A percentile compares a stretch with the other conserved stretches of the same genome.
These are phyloP conservation scores for Oxycera nigricornis DNA, from an alignment of 2,888 invertebrate species.

Conservation along the genomic window DNA sequence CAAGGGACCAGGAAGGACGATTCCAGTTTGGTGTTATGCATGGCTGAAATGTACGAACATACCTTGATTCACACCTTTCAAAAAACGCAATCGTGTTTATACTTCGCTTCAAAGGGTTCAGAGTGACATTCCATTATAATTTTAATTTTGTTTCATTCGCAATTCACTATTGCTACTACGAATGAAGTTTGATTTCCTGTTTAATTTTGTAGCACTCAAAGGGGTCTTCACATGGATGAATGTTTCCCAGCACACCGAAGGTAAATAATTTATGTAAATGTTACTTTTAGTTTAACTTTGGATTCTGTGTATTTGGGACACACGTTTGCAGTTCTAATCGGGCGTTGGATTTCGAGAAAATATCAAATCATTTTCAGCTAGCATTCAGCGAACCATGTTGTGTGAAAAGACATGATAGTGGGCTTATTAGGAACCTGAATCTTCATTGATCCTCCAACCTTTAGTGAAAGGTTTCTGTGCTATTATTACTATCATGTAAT, in stretches of 20 bases:
- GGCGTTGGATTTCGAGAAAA: too few species aligned
- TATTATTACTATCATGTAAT: too few species aligned
- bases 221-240: background rate
- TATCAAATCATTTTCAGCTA: too few species aligned
- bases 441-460: too few species aligned
- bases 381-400: too few species aligned
- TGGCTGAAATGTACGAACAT: background rate
- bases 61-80: slow-evolving; percentile 40
- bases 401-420: too few species aligned
- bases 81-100: slow-evolving; percentile 45
- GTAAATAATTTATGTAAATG: slow-evolving; percentile 4
- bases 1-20: slow-evolving; percentile 29
- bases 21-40: background rate
- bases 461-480: too few species aligned
- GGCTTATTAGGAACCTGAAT: too few species aligned
- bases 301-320: too few species aligned
- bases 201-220: background rate
- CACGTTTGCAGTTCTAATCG: too few species aligned
- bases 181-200: slow-evolving; percentile 27
- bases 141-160: slow-evolving; percentile 43
- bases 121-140: slow-evolving; percentile 44
- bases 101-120: slow-evolving; percentile 43
- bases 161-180: slow-evolving; percentile 26
- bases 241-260: background rate
- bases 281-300: background rate